Conservation (phyloP, 2,888 invertebrate genomes). For the Pediacus dermestoides region DNA sequence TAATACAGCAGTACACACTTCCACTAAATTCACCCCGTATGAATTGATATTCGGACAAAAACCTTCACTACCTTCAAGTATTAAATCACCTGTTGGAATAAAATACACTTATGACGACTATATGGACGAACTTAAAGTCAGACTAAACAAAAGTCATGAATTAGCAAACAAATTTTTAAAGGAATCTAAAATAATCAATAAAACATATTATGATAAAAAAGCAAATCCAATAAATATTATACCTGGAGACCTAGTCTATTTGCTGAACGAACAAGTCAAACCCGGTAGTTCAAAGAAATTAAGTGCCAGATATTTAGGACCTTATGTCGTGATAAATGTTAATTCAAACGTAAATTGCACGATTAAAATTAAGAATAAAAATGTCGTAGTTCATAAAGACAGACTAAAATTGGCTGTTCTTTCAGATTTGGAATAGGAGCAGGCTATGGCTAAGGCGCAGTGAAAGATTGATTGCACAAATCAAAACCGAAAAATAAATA, state of each 20-base stretch:
- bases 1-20: no score
- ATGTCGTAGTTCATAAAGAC: slow-evolving; percentile 17
- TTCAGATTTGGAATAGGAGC: no score
- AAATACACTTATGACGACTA: slow-evolving; percentile 35
- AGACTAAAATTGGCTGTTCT: slow-evolving; percentile 20
- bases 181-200: slow-evolving; percentile 24
- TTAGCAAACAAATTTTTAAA: slow-evolving; percentile 27
- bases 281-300: slow-evolving; percentile 18
- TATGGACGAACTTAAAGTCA: slow-evolving; percentile 22
- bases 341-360: slow-evolving; percentile 16
- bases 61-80: no score
- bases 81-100: slow-evolving; percentile 26
- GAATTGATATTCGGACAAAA: no score
- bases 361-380: slow-evolving; percentile 15
- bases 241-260: slow-evolving; percentile 15
- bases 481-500: no score
- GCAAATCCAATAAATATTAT: slow-evolving; percentile 11
- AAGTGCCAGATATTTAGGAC: slow-evolving; percentile 15
- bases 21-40: no score
- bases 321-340: slow-evolving; percentile 17
- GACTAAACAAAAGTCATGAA: slow-evolving; percentile 27
- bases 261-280: slow-evolving; percentile 13
- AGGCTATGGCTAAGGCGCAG: no score
- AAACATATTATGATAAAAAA: slow-evolving; percentile 27
- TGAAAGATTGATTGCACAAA: no score